phyloP scores from a whole-genome alignment of 2,888 invertebrate species.

The Sphinx pinastri region DNA sequence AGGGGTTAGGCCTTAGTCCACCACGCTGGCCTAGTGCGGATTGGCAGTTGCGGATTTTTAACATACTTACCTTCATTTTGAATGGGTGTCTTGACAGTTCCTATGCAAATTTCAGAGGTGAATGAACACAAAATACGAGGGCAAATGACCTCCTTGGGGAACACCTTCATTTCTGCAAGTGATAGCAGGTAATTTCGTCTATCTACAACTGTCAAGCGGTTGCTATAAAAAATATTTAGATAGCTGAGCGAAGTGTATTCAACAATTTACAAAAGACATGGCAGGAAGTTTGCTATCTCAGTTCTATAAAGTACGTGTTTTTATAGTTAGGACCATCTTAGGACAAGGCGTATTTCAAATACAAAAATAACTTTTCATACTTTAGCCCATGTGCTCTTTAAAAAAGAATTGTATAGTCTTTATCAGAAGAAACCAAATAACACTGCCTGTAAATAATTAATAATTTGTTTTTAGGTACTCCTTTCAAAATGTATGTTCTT shows the following conservation, averaged over 20 bases:
- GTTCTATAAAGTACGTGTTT: not conserved
- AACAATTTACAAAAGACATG: slow-evolving; percentile 6
- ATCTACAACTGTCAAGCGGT: not conserved
- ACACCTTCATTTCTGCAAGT: not conserved
- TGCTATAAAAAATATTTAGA: not conserved
- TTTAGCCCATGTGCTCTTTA: not conserved
- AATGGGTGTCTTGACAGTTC: not conserved
- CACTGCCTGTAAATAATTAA: too few relatives aligned
- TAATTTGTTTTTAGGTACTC: too few relatives aligned
- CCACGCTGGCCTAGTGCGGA: too few relatives aligned
- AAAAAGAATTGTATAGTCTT: too few relatives aligned
- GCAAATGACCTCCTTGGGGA: not conserved
- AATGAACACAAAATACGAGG: not conserved
- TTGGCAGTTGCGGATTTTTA: too few relatives aligned
- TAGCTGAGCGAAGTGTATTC: slow-evolving; percentile 1
- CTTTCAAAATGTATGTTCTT: too few relatives aligned
- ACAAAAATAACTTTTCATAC: not conserved
- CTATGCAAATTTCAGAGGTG: not conserved
- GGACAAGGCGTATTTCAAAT: too few relatives aligned
- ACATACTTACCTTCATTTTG: not conserved
- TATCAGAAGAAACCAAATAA: too few relatives aligned
- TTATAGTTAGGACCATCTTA: too few relatives aligned
- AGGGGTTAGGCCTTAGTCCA: too few relatives aligned
- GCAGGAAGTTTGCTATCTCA: not conserved
- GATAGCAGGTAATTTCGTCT: not conserved